Conservation (phyloP, 2,797 vertebrate genomes). For the Perodicticus potto region DNA sequence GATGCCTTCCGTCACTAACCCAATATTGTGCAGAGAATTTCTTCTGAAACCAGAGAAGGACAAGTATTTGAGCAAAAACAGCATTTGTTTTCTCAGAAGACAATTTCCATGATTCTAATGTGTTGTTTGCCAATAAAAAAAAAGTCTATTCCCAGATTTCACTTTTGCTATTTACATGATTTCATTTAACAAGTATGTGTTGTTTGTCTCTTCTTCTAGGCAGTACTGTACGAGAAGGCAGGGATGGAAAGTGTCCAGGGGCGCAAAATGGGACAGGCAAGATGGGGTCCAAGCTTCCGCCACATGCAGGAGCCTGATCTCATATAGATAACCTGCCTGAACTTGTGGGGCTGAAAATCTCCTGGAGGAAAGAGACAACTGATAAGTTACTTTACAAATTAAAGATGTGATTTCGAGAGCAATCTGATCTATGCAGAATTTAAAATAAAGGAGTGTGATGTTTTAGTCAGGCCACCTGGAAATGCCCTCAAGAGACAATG, state of each 20-base stretch:
- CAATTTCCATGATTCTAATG: background rate
- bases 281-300: background rate
- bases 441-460: background rate
- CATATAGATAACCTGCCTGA: background rate
- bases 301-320: background rate
- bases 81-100: background rate
- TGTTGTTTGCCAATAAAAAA: background rate
- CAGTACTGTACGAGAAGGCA: background rate
- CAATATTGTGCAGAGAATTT: background rate
- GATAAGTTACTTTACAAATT: background rate
- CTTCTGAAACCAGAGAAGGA: background rate
- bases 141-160: background rate
- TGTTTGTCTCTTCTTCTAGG: background rate
- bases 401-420: background rate
- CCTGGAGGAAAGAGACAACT: background rate
- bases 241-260: no score
- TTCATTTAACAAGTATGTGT: background rate
- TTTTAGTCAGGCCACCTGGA: background rate
- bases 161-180: background rate
- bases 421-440: background rate
- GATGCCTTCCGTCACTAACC: no score
- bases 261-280: background rate
- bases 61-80: background rate
- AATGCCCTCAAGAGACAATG: background rate
- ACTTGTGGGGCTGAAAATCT: accelerated